Percentiles rank a stretch among this genome's conserved stretches.
phyloP scores from a whole-genome alignment of 2,888 invertebrate species.

The Malthinus flaveolus region DNA sequence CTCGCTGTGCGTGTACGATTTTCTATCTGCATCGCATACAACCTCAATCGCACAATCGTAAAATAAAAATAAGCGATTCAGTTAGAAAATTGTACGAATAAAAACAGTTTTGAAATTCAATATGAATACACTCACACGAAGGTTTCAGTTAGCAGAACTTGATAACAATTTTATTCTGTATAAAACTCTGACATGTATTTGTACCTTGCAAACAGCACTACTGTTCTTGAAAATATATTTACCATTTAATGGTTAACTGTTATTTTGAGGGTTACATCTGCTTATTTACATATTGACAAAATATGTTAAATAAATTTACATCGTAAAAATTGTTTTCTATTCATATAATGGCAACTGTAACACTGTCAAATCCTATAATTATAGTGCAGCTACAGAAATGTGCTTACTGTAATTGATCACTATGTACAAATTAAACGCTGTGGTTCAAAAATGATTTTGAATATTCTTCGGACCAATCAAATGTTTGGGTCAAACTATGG shows the following conservation, averaged over 20 bases:
- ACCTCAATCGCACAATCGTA: background rate
- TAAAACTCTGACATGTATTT: constrained; percentile 55
- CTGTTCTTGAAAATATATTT: constrained; percentile 50
- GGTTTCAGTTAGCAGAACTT: constrained; percentile 48
- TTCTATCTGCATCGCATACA: background rate
- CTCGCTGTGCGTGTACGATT: background rate
- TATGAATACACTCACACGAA: constrained; percentile 42
- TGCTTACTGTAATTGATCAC: constrained; percentile 3
- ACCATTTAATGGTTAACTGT: constrained; percentile 46
- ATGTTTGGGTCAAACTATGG: background rate
- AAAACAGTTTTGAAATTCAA: constrained; percentile 9
- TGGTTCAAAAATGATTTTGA: constrained; percentile 1
- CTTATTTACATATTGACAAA: constrained; percentile 54
- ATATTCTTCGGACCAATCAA: no score
- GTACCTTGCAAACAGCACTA: constrained; percentile 56
- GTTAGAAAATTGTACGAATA: constrained; percentile 7
- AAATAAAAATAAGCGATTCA: constrained; percentile 2
- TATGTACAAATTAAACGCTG: background rate
- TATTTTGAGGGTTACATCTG: constrained; percentile 45
- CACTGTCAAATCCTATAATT: constrained; percentile 7
- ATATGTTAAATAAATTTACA: constrained; percentile 33
- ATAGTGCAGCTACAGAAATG: constrained; percentile 4
- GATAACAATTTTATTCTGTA: constrained; percentile 52
- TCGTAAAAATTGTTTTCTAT: constrained; percentile 21
- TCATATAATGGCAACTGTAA: constrained; percentile 34